phyloP scores from a whole-genome alignment of 2,888 invertebrate species.

The Chaitophorus viminalis region DNA sequence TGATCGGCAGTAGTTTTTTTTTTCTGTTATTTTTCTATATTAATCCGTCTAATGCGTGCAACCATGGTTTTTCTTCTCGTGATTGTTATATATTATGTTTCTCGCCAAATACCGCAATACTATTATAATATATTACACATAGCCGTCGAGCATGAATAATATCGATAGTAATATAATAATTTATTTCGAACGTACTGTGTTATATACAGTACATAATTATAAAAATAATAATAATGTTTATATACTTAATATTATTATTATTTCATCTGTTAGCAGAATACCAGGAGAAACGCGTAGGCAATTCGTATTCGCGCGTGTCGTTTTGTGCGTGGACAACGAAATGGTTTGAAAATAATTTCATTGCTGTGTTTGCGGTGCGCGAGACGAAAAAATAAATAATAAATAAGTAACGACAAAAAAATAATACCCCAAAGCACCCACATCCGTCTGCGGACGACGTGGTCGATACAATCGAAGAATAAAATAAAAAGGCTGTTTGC shows the following conservation, averaged over 20 bases:
- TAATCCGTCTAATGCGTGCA: too few relatives aligned
- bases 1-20: too few relatives aligned
- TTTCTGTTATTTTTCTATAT: too few relatives aligned
- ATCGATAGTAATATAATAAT: background rate
- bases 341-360: background rate
- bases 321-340: background rate
- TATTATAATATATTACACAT: background rate
- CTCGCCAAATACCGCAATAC: too few relatives aligned
- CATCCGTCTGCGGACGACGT: background rate
- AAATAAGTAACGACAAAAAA: background rate
- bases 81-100: too few relatives aligned
- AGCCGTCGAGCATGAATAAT: background rate
- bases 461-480: background rate
- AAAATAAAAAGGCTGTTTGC: background rate
- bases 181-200: too few relatives aligned
- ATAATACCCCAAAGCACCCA: background rate
- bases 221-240: too few relatives aligned
- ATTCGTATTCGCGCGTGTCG: background rate
- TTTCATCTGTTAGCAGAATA: background rate
- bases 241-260: too few relatives aligned
- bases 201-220: too few relatives aligned
- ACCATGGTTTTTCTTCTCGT: too few relatives aligned
- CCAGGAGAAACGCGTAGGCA: slow-evolving; percentile 46
- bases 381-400: background rate
- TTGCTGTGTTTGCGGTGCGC: too few relatives aligned